A percentile compares a stretch with the other conserved stretches of the same genome.
These are phyloP conservation scores for Cryptotis parvus DNA, from an alignment of 2,113 vertebrate species.

Conservation along the genomic window DNA sequence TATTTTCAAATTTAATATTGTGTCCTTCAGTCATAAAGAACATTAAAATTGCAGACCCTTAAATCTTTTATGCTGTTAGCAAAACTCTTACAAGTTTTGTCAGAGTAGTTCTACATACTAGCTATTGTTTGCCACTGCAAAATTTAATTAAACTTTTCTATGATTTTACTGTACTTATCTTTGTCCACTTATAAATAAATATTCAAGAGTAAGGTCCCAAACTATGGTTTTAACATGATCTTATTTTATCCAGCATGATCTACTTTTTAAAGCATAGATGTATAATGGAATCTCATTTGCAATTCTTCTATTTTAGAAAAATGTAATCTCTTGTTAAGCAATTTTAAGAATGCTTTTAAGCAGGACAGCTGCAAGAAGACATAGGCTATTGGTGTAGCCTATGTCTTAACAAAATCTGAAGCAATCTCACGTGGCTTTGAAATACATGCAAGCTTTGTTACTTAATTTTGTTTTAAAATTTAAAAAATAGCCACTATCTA, in stretches of 20 bases:
- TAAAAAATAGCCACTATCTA: not conserved
- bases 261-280: slow-evolving; percentile 6
- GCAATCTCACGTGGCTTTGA: slow-evolving; percentile 19
- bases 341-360: slow-evolving; percentile 75
- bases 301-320: slow-evolving; percentile 50
- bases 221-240: not conserved
- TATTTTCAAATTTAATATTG: slow-evolving; percentile 13
- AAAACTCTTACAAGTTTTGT: not conserved
- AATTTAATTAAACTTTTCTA: not conserved
- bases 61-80: not conserved
- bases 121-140: not conserved
- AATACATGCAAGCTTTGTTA: not conserved
- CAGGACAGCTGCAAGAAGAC: slow-evolving; percentile 56
- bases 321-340: slow-evolving; percentile 54
- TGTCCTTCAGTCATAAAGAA: not conserved
- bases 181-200: slow-evolving; percentile 23
- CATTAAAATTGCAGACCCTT: not conserved
- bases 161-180: not conserved
- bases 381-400: slow-evolving; percentile 36
- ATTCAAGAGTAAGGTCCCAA: not conserved
- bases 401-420: slow-evolving; percentile 39
- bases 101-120: not conserved
- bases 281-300: slow-evolving; percentile 32
- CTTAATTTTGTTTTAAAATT: slow-evolving; percentile 16
- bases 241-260: not conserved